Evolutionary conservation across 2,113 vertebrate species (phyloP), one percentile per base, ranked within the genome.

Genomic region (Pungitius pungitius): DNA sequence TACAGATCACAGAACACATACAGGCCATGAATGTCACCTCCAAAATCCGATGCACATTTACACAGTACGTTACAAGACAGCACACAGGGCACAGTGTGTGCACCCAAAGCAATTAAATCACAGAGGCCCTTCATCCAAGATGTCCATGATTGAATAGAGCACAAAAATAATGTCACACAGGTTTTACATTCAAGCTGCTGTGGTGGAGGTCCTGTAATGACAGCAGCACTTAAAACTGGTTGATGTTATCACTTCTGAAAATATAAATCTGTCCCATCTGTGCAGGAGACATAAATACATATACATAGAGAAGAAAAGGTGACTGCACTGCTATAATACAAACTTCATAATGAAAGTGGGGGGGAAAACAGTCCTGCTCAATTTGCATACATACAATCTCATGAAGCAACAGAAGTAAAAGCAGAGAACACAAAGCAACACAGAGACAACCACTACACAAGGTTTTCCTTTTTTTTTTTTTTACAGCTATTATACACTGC

Each of bases 21-120:
- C 22, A 20, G 17, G 64, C 66, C 26, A 70, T 43, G n/a, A 47
- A 71, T 20, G 15, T 33, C 42, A 56, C 24, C 33, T 6, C 17
- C 68, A 56, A 72, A 18, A 72, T 30, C 6, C 51, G 49, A 20
- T 8, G 65, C 47, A 61, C 45, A 65, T 45, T 69, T 51, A 47
- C 33, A 30, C 24, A 12, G 49, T 26, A 13, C 13, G 11, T 39
- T 27, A 33, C 11, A 8, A 8, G 13, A 55, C 26, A 43, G 15
- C 22, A 11, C 37, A 27, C 8, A 1, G 0, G 18, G 1, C 9
- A 47, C 27, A 71, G 18, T 3, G 27, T 3, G 27, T 20, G 30
- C 35, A 20, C 56, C 9, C 2, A 14, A 52, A 37, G 13, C 4
- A 6, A n/a, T 54, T 26, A 0, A 45, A 8, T 54, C 3, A 43